phyloP scores from a whole-genome alignment of 2,888 invertebrate genomes.

The Phyto melanocephala region DNA sequence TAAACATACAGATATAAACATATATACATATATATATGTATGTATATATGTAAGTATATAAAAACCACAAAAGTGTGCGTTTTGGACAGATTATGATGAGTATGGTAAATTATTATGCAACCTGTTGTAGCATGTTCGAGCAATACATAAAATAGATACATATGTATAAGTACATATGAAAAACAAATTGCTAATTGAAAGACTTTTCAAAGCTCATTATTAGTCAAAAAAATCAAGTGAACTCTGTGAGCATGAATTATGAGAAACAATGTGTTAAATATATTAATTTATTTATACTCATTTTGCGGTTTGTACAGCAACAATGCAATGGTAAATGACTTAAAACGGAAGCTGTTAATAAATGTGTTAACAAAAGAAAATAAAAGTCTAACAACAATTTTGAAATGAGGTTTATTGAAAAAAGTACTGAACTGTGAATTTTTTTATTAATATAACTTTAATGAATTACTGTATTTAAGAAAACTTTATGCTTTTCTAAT shows the following conservation, averaged over 20 bases:
- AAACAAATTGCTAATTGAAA: constrained; percentile 52
- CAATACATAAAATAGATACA: not conserved
- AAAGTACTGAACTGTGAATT: not conserved
- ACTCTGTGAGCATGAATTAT: constrained; percentile 6
- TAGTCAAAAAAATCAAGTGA: constrained; percentile 36
- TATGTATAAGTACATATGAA: constrained; percentile 9
- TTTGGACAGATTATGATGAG: constrained; percentile 55
- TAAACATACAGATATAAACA: too few relatives aligned
- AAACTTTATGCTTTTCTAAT: too few relatives aligned
- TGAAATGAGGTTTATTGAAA: not conserved
- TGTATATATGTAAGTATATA: not conserved
- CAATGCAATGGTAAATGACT: not conserved
- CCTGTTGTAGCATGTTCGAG: constrained; percentile 16
- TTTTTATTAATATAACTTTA: too few relatives aligned
- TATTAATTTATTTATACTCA: constrained; percentile 6
- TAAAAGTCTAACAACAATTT: constrained; percentile 24
- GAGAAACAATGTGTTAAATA: constrained; percentile 32
- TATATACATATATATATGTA: too few relatives aligned
- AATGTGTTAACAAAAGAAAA: constrained; percentile 50
- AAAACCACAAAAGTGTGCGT: constrained; percentile 51
- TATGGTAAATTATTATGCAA: constrained; percentile 54
- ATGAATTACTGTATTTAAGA: too few relatives aligned
- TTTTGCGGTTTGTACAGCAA: constrained; percentile 4
- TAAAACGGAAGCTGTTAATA: constrained; percentile 57
- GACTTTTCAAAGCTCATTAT: constrained; percentile 36